Evolutionary conservation across 2,797 vertebrate genomes (phyloP), one percentile per base, ranked within the genome.

Genomic region (Perodicticus potto): DNA sequence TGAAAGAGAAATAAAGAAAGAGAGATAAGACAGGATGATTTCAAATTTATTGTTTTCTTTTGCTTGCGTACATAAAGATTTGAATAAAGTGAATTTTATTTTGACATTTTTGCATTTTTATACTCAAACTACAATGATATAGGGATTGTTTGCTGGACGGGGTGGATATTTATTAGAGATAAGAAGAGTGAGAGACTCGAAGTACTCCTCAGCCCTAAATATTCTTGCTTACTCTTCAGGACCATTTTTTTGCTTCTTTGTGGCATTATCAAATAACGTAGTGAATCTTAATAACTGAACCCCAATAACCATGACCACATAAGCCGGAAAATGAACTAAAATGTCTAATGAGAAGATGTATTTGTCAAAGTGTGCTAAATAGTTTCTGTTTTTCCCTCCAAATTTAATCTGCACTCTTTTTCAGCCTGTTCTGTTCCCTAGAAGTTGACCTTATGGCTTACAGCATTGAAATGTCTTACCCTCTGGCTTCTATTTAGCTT

Each of bases 401-500:
- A 53, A 40, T 65, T 92, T 67, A 67, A 8, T 87, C 27, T 92
- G 3, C 7, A 34, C 27, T 81, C 0, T 40, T 84, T 7, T 69
- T 73, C 13, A 77, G 23, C 55, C 27, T 63, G 27, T 34, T 72
- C 34, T 43, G 8, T 82, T 93, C 89, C 23, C 32, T 37, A 37
- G 45, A 76, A 12, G 23, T 16, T 67, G 69, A 69, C 49, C 85
- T 81, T 25, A 81, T 72, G 57, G 34, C 72, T 29, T 55, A 32
- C 3, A 55, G 25, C 55, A 57, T 0, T 63, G 29, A 45, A 45
- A 23, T 84, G 7, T 76, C 32, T 61, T 77, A 29, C 22, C 25
- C 27, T 93, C 32, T 81, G 73, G 32, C 8, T 43, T 82, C 89
- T 74, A 29, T 74, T 82, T 82, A 40, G 69, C n/a, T 93, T 91